Conservation (phyloP, 2,113 vertebrate genomes). For the Platysteira castanea region DNA sequence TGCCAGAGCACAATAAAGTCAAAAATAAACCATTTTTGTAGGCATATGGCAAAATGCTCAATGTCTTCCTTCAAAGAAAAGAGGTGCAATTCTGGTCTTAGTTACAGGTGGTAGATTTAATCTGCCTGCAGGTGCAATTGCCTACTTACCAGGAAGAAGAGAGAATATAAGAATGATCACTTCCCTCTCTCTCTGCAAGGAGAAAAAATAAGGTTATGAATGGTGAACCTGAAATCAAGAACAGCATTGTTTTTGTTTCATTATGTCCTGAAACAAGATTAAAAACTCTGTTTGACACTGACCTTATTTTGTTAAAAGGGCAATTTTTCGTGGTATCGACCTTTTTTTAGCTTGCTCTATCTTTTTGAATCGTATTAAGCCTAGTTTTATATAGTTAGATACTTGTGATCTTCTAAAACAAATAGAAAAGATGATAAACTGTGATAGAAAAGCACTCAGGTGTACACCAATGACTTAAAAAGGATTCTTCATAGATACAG, state of each 20-base stretch:
- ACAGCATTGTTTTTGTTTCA: neutral
- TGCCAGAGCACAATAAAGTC: neutral
- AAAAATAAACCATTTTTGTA: neutral
- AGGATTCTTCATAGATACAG: neutral
- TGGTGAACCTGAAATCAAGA: neutral
- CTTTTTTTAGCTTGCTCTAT: neutral
- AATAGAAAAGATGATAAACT: neutral
- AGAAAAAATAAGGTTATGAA: neutral
- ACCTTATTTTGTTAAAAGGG: neutral
- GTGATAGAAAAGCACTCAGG: neutral
- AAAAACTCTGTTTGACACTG: neutral
- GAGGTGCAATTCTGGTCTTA: neutral
- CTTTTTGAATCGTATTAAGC: neutral
- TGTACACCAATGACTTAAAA: neutral
- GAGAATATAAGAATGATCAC: neutral
- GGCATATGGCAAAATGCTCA: neutral
- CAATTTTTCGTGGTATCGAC: neutral
- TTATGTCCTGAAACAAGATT: neutral
- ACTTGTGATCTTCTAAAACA: neutral
- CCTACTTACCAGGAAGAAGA: neutral
- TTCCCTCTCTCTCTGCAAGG: neutral
- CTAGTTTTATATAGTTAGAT: neutral
- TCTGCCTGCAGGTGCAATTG: neutral
- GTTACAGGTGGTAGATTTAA: neutral
- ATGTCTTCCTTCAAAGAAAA: neutral